Evolutionary conservation across 2,113 vertebrate species (phyloP).

Genomic region (Bombycilla garrulus): DNA sequence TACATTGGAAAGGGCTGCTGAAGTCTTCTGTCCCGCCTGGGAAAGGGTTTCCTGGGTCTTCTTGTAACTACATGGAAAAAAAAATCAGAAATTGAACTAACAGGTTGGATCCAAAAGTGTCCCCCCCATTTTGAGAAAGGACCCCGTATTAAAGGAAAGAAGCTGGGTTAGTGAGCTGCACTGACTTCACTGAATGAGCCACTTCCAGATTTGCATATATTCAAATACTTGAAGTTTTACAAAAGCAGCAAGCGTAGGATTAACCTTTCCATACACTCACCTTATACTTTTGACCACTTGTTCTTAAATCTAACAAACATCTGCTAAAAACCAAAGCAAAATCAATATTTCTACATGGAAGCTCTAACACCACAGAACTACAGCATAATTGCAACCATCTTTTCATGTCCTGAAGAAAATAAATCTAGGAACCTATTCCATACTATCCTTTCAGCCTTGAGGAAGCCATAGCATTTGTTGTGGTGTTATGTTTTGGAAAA

Average conservation of each 20-base stretch:
- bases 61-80: conserved; percentile 83
- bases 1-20: conserved; percentile 87
- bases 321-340: not conserved
- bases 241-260: not conserved
- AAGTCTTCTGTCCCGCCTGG: conserved; percentile 93
- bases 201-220: not conserved
- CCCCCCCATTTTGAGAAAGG: not conserved
- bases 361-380: not conserved
- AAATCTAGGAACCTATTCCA: not conserved
- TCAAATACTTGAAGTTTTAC: not conserved
- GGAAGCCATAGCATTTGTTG: not conserved
- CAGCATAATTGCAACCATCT: not conserved
- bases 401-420: not conserved
- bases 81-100: not conserved
- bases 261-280: not conserved
- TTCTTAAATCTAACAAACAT: not conserved
- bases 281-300: not conserved
- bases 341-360: not conserved
- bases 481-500: not conserved
- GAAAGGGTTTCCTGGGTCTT: conserved; percentile 98
- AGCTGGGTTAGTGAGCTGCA: not conserved
- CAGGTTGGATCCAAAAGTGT: not conserved
- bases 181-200: not conserved
- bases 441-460: not conserved
- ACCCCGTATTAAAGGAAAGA: not conserved